phyloP scores from a whole-genome alignment of 2,113 vertebrate genomes.

The Tonatia bakeri region DNA sequence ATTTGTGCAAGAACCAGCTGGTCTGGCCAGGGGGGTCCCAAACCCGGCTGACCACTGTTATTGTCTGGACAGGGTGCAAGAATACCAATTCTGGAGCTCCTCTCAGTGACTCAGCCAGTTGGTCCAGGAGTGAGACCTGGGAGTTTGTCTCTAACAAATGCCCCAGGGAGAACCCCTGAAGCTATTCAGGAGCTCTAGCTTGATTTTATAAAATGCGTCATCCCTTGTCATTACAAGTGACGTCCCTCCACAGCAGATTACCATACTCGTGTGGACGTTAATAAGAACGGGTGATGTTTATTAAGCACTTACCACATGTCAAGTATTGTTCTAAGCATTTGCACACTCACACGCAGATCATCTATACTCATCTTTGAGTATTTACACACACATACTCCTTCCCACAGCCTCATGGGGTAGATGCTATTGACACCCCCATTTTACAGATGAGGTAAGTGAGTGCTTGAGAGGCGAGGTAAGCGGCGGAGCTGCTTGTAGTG shows the following conservation, averaged over 20 bases:
- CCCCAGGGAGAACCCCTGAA: not conserved
- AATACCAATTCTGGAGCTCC: not conserved
- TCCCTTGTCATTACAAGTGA: not conserved
- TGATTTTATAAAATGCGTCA: not conserved
- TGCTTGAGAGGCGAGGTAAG: not conserved
- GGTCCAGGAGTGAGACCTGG: not conserved
- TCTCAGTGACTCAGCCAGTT: not conserved
- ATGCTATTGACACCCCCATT: not conserved
- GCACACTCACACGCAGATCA: too few relatives aligned
- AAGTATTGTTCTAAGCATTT: not conserved
- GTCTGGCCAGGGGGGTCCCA: not conserved
- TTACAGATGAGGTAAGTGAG: not conserved
- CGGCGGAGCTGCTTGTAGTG: not conserved
- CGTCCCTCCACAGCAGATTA: not conserved
- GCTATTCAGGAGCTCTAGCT: not conserved
- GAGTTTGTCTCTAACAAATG: not conserved
- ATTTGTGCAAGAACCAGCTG: not conserved
- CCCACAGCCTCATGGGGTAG: not conserved
- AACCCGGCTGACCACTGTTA: too few relatives aligned
- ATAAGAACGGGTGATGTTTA: not conserved
- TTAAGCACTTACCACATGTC: not conserved
- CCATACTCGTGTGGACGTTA: too few relatives aligned
- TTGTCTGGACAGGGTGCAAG: not conserved
- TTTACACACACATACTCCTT: not conserved
- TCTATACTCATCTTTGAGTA: not conserved